Base-by-base conservation (phyloP, 2,113 vertebrate genomes). In the Glaucidium brasilianum region DNA sequence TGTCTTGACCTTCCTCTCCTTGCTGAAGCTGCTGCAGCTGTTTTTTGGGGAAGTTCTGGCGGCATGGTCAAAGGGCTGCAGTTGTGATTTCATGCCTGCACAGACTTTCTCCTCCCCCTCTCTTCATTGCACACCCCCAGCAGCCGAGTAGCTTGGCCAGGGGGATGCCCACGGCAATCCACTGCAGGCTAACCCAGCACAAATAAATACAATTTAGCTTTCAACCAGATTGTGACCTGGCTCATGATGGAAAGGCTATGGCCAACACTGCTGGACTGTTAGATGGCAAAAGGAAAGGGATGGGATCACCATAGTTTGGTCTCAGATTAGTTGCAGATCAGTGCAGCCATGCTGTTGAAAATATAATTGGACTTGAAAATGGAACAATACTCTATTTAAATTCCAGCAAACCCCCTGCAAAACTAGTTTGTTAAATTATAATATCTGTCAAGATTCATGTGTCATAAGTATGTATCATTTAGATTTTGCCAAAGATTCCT, bases 121-220 rank as follows among this genome's bases (percentile, higher is more conserved):
- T 85, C 74, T 81, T 41, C 0, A 0, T 29, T 5, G 15, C 30
- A 39, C 11, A 15, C 37, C 39, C 41, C 37, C 56, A 63, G 74
- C 19, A 63, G 34, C 32, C 0, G 1, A 35, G 22, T 23, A 86
- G 68, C 59, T 39, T 20, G 45, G 50, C 64, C 81, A 32, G 52
- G 37, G 39, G 30, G 17, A 80, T 32, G 43, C 45, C 66, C 66
- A 56, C 0, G 4, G 78, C 69, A n/a, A 43, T 26, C 35, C 34
- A 17, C 52, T 11, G 60, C 53, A 74, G 60, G 47, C 39, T 71
- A 69, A 58, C 29, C 32, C 49, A 63, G 56, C n/a, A 64, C 7
- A 35, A 79, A 72, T 8, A 83, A 69, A 59, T 5, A 52, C 21
- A 63, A 5, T 13, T 62, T 18, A 13, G 58, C 37, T 63, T 78